Base-by-base conservation (phyloP, 1,140 invertebrate species). In the Hypothenemus hampei region DNA sequence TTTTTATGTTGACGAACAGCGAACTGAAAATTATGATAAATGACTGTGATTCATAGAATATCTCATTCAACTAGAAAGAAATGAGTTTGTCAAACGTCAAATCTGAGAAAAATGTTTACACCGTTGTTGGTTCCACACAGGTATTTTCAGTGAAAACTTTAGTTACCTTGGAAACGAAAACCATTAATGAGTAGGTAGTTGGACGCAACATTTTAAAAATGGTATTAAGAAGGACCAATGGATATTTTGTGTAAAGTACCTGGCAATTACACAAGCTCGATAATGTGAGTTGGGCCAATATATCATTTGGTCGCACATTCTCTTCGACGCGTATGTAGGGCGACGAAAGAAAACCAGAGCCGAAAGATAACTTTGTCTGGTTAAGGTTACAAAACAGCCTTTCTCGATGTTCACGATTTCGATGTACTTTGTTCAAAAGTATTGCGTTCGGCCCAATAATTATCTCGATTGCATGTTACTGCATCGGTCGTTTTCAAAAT, bases 331-430 rank as follows among this genome's bases (percentile, higher is more conserved):
- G 29, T 45, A 54, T 54, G 51, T 54, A 54, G 51, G 51, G 41
- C 51, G 36, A 33, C 41, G 51, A 54, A 54, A 54, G 51, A 54
- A 54, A 54, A 54, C 51, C 51, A 33, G 37, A 43, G 36, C 51
- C 40, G 33, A 51, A 54, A 41, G 51, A 54, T 54, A 45, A 54
- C 45, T 54, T 41, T 18, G 51, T 45, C 40, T 54, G 51, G 51
- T 54, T 45, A 26, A 54, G 23, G 51, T 54, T 54, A 54, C 51
- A 54, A 54, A 54, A 54, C 51, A 54, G 21, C 40, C 40, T 54
- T 54, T 43, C 37, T 54, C 40, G 36, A 43, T 45, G 51, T 54
- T 52, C 49, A 43, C 49, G 39, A 43, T 52, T 52, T 52, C 24
- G 24, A 33, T 39, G 37, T 26, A 52, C 23, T 52, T 37, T 52